phyloP scores from a whole-genome alignment of 2,113 vertebrate genomes.

The Isurus oxyrinchus region DNA sequence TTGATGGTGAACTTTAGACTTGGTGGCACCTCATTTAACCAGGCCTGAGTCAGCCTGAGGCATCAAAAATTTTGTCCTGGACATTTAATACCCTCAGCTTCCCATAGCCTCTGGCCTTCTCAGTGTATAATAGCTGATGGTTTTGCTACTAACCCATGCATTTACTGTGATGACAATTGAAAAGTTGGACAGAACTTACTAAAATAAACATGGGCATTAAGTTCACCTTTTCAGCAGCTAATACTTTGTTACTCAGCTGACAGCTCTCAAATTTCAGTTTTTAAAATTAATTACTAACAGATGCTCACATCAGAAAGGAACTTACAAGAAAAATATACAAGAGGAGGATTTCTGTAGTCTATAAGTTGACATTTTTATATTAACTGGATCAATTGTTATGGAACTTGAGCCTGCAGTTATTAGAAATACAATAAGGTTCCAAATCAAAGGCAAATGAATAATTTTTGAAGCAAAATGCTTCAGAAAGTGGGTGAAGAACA shows the following conservation, averaged over 20 bases:
- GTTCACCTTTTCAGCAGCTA: slow-evolving; percentile 11
- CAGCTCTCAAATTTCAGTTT: slow-evolving; percentile 29
- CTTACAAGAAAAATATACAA: background rate
- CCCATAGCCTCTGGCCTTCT: background rate
- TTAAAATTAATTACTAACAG: slow-evolving; percentile 33
- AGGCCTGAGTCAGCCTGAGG: background rate
- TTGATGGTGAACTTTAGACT: slow-evolving; percentile 21
- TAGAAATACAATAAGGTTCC: slow-evolving; percentile 30
- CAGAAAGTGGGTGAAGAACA: background rate
- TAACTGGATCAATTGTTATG: slow-evolving; percentile 2
- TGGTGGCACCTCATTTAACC: slow-evolving; percentile 11
- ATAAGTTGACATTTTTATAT: background rate
- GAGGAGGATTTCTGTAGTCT: background rate
- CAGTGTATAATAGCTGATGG: background rate
- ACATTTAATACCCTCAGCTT: background rate
- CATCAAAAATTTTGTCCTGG: background rate
- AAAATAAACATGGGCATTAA: slow-evolving; percentile 32
- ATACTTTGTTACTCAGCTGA: background rate
- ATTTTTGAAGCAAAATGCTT: background rate
- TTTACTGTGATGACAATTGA: slow-evolving; percentile 12
- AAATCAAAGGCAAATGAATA: slow-evolving; percentile 32
- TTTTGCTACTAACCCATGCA: background rate
- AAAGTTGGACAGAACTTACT: slow-evolving; percentile 18
- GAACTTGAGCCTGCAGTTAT: background rate
- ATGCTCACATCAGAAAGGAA: background rate